Conservation (phyloP, 1,140 invertebrate genomes). For the Calliopsis andreniformis region DNA sequence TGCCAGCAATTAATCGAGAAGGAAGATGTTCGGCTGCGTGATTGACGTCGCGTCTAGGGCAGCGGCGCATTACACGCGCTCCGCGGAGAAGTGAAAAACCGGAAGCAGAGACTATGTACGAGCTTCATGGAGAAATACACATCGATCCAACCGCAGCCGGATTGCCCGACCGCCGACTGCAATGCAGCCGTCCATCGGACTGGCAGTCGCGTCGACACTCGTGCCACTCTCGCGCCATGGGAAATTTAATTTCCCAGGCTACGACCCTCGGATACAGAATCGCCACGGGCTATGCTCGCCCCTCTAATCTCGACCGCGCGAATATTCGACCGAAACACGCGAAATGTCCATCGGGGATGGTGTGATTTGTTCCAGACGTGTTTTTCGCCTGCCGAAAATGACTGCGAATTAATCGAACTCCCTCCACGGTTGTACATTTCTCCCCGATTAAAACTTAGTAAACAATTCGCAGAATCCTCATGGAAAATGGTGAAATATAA, state of each 20-base stretch:
- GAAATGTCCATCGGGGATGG: background rate
- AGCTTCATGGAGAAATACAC: conserved; percentile 55
- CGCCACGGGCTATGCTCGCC: conserved; percentile 24
- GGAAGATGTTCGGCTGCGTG: background rate
- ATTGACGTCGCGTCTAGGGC: conserved; percentile 21
- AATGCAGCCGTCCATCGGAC: conserved; percentile 68
- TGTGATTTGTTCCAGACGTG: background rate
- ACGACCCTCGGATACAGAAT: conserved; percentile 50
- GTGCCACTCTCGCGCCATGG: conserved; percentile 52
- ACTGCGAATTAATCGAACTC: background rate
- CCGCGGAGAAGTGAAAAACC: conserved; percentile 46
- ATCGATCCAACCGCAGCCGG: conserved; percentile 74
- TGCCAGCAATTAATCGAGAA: too few relatives aligned
- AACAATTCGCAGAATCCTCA: too few relatives aligned
- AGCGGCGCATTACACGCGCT: conserved; percentile 52
- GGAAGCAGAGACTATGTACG: conserved; percentile 33
- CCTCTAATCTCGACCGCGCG: background rate
- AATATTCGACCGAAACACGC: conserved; percentile 29
- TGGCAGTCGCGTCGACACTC: conserved; percentile 45
- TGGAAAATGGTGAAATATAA: too few relatives aligned
- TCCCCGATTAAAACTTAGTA: too few relatives aligned
- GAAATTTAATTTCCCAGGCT: conserved; percentile 63
- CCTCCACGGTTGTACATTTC: too few relatives aligned
- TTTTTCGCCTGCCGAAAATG: background rate
- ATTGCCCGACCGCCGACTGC: conserved; percentile 76